Percentiles rank a stretch among this genome's conserved stretches.
Evolutionary conservation across 2,113 vertebrate species (phyloP).

Genomic region (Kobus ellipsiprymnus): DNA sequence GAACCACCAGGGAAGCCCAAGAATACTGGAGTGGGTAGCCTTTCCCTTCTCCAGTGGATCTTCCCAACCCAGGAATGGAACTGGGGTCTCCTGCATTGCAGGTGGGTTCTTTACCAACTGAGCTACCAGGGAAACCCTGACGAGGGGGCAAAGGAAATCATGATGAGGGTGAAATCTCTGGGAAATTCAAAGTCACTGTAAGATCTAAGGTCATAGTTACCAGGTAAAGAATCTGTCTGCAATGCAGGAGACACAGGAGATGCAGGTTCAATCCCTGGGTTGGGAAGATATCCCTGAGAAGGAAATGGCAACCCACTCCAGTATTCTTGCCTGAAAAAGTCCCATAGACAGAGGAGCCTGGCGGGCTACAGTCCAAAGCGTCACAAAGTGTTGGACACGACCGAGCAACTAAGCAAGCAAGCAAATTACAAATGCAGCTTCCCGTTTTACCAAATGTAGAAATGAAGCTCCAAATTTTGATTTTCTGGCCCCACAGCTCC

Average conservation of each 20-base stretch:
- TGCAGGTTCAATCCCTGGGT: background rate
- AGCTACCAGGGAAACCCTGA: background rate
- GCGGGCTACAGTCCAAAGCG: rapidly evolving
- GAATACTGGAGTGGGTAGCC: background rate
- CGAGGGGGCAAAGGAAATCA: background rate
- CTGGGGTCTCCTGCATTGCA: background rate
- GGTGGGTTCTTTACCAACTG: background rate
- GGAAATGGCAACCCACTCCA: background rate
- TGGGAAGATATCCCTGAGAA: rapidly evolving
- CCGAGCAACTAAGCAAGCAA: background rate
- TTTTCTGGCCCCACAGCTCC: background rate
- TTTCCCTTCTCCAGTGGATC: background rate
- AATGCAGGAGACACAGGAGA: background rate
- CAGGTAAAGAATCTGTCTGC: background rate
- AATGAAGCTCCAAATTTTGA: slow-evolving; percentile 8
- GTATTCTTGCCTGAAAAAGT: background rate
- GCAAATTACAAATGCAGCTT: background rate
- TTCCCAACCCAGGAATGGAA: background rate
- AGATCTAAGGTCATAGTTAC: background rate
- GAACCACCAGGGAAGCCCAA: background rate
- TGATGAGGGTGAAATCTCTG: background rate
- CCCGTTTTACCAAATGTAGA: slow-evolving; percentile 25
- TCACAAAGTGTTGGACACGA: background rate
- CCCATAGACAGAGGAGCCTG: background rate
- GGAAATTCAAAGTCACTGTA: background rate